These are phyloP conservation scores for Drosophila trapezifrons DNA, from an alignment of 1,140 invertebrate species.

Conservation along the genomic window DNA sequence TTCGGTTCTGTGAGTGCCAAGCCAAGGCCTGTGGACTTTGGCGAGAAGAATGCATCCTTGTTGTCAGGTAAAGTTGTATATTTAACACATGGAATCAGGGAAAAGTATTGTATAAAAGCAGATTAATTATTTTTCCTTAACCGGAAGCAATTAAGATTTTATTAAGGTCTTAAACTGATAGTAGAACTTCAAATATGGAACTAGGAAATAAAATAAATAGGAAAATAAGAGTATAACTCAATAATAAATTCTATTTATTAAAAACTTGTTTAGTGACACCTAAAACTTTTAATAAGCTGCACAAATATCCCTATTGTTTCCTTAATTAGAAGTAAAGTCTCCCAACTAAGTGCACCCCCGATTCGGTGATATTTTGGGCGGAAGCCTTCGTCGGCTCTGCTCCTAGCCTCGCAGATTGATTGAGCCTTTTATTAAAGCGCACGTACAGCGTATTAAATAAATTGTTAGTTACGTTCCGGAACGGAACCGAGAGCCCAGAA, in stretches of 20 bases:
- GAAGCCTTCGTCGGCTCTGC: slow-evolving; percentile 38
- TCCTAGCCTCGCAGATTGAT: slow-evolving; percentile 69
- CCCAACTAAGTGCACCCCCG: slow-evolving; percentile 47
- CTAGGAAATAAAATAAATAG: neutral
- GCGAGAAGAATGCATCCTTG: neutral
- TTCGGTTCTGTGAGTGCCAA: slow-evolving; percentile 12
- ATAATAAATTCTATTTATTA: neutral
- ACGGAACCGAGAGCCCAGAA: slow-evolving; percentile 35
- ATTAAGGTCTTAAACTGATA: neutral
- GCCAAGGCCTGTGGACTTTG: slow-evolving; percentile 7
- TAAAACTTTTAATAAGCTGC: no score
- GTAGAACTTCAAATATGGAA: neutral
- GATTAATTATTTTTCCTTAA: no score
- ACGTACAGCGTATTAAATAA: slow-evolving; percentile 83
- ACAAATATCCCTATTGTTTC: no score
- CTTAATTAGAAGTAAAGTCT: no score
- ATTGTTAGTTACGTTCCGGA: slow-evolving; percentile 82
- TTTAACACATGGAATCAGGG: neutral
- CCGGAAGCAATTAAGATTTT: neutral
- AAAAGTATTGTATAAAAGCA: neutral
- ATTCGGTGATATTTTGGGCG: slow-evolving; percentile 51
- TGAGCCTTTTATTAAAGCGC: slow-evolving; percentile 83
- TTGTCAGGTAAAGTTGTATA: neutral
- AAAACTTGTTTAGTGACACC: no score
- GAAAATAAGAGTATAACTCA: neutral